These are phyloP conservation scores for Mylabris phalerata DNA, from an alignment of 1,140 invertebrate genomes.

Conservation along the genomic window DNA sequence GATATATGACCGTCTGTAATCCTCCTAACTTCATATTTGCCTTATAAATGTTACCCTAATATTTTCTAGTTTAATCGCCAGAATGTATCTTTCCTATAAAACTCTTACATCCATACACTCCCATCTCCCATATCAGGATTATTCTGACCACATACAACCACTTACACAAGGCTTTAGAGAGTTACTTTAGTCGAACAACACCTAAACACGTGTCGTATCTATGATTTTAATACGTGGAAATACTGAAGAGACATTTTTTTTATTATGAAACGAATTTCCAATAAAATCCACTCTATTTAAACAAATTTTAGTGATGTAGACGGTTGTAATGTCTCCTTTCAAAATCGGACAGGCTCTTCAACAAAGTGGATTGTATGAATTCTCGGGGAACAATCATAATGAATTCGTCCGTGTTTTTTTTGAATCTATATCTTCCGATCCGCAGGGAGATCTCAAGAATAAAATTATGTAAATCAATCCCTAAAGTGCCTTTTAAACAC, in stretches of 20 bases:
- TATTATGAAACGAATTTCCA: too few relatives aligned
- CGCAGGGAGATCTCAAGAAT: slow-evolving; percentile 14
- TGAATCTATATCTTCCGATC: slow-evolving; percentile 7
- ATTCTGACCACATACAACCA: slow-evolving; percentile 5
- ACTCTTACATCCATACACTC: slow-evolving; percentile 7
- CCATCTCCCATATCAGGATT: slow-evolving; percentile 1
- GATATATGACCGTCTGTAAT: slow-evolving; percentile 5
- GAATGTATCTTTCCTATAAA: slow-evolving; percentile 1
- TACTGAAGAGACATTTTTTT: too few relatives aligned
- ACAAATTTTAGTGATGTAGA: too few relatives aligned
- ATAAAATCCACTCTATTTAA: too few relatives aligned
- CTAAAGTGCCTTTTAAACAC: slow-evolving; percentile 20
- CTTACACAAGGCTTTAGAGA: not conserved
- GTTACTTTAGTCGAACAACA: not conserved
- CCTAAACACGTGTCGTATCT: not conserved
- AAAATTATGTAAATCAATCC: slow-evolving; percentile 22
- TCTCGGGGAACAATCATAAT: too few relatives aligned
- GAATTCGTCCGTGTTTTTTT: too few relatives aligned
- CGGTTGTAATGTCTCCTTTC: too few relatives aligned
- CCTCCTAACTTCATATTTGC: slow-evolving; percentile 11
- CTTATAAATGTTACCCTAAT: slow-evolving; percentile 2
- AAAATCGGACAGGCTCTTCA: too few relatives aligned
- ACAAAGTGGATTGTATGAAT: too few relatives aligned
- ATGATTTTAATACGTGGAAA: too few relatives aligned
- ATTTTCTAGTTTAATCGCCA: slow-evolving; percentile 7